phyloP scores from a whole-genome alignment of 2,797 vertebrate genomes.

The Chiroxiphia lanceolata region DNA sequence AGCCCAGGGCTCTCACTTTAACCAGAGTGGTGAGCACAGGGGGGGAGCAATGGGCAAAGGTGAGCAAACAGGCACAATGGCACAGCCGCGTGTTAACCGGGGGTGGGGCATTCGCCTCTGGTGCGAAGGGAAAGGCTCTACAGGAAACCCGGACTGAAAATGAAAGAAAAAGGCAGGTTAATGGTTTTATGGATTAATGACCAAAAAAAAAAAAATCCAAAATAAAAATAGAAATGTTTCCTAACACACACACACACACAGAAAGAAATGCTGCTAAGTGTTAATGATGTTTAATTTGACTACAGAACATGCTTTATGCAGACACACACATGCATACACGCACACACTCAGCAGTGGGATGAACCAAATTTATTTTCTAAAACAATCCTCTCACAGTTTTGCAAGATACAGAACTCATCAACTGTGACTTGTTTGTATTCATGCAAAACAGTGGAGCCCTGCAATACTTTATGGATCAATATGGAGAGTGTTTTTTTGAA shows the following conservation, averaged over 20 bases:
- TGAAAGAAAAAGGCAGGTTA: conserved; percentile 89
- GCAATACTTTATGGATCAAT: conserved; percentile 51
- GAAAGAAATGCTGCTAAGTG: conserved; percentile 26
- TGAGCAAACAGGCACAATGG: conserved; percentile 70
- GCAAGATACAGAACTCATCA: background rate
- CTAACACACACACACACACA: background rate
- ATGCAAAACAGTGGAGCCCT: background rate
- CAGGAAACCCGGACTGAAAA: conserved; percentile 98
- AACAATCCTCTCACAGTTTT: conserved; percentile 11
- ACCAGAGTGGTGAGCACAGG: background rate
- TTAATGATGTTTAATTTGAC: conserved; percentile 58
- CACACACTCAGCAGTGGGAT: conserved; percentile 31
- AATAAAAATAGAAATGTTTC: conserved; percentile 5
- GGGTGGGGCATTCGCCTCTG: conserved; percentile 80
- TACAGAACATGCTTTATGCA: conserved; percentile 49
- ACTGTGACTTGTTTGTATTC: background rate
- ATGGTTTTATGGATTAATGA: conserved; percentile 79
- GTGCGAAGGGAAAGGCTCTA: conserved; percentile 87
- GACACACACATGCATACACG: background rate
- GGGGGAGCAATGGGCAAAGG: conserved; percentile 34
- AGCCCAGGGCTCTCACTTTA: conserved; percentile 26
- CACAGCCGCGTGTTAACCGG: conserved; percentile 47
- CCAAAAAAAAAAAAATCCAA: background rate
- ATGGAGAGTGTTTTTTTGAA: conserved; percentile 48
- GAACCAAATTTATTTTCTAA: conserved; percentile 27